Evolutionary conservation across 2,888 invertebrate genomes (phyloP), one percentile per base, ranked within the genome.

Genomic region (Pollenia angustigena): DNA sequence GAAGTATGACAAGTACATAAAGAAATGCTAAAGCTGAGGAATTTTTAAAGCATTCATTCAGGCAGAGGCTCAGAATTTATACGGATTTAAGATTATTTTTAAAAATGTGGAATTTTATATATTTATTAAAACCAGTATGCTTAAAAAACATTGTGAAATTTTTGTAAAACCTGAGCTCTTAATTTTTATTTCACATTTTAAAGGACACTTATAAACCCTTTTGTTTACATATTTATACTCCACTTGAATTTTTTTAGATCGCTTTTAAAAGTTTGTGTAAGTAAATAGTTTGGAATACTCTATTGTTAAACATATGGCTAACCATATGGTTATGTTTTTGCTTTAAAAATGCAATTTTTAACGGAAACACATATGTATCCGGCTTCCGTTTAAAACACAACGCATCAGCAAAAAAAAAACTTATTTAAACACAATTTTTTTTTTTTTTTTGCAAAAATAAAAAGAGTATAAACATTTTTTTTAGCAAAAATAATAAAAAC

Each of bases 291-390:
- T 72, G 18, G 54, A 6, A 14, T 64, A 64, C 16, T 52, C 83
- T 76, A 76, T 83, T 81, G 66, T 85, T 78, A 71, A 87, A 52
- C 87, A 87, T 87, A 87, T 87, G 84, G 87, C 68, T 68, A 74
- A 87, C 81, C 87, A 87, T 87, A 87, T 87, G 87, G 66, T 84
- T 78, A 58, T 84, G 87, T 84, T 80, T 75, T 64, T 75, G 23
- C 78, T 74, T 60, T 74, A 56, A 78, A 81, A 75, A 80, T 85
- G 66, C 52, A 81, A 87, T 76, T 80, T 80, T 44, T 46, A 81
- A 78, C 84, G 87, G 87, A 87, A 81, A 87, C 87, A 84, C 87
- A 84, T 50, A 81, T 74, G 87, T 87, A 69, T 84, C 81, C 87
- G 74, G 87, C 64, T 84, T 87, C 87, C 87, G 78, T 74, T 81